Evolutionary conservation across 1,140 invertebrate genomes (phyloP).

Genomic region (Zaprionus ornatus): DNA sequence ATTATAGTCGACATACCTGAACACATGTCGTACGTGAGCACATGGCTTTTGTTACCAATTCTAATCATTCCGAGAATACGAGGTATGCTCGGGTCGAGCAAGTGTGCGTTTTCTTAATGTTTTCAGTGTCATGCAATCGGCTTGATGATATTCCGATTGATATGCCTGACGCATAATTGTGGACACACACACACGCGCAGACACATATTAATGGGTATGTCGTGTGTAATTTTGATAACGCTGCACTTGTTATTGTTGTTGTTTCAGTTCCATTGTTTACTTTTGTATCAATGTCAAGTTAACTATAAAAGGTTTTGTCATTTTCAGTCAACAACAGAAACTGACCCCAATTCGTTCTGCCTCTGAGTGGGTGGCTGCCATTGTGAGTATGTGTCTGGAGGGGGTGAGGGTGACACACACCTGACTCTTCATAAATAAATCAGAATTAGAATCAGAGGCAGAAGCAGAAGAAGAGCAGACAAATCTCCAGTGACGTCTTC

Average conservation of each 20-base stretch:
- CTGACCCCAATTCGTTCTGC: slow-evolving; percentile 58
- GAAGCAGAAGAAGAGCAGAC: not conserved
- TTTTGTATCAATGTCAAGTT: slow-evolving; percentile 75
- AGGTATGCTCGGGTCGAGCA: slow-evolving; percentile 28
- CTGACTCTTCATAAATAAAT: slow-evolving; percentile 44
- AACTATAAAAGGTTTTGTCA: slow-evolving; percentile 57
- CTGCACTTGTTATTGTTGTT: slow-evolving; percentile 27
- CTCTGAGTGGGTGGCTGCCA: slow-evolving; percentile 11
- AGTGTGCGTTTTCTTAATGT: not conserved
- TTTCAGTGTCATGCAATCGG: slow-evolving; percentile 48
- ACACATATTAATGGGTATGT: not conserved
- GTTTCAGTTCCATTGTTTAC: slow-evolving; percentile 6
- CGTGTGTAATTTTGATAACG: slow-evolving; percentile 61
- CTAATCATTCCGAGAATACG: not conserved
- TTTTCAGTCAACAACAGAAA: slow-evolving; percentile 46
- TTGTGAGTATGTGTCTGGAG: not conserved
- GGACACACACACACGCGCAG: not conserved
- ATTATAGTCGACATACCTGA: not conserved
- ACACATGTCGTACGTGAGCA: not conserved
- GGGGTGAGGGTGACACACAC: slow-evolving; percentile 8
- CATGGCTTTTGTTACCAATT: not conserved
- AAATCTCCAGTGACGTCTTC: slow-evolving; percentile 20
- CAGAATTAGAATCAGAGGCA: slow-evolving; percentile 9
- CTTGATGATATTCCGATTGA: slow-evolving; percentile 65
- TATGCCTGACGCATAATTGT: slow-evolving; percentile 64